phyloP scores from a whole-genome alignment of 2,797 vertebrate genomes.

The Lates japonicus region DNA sequence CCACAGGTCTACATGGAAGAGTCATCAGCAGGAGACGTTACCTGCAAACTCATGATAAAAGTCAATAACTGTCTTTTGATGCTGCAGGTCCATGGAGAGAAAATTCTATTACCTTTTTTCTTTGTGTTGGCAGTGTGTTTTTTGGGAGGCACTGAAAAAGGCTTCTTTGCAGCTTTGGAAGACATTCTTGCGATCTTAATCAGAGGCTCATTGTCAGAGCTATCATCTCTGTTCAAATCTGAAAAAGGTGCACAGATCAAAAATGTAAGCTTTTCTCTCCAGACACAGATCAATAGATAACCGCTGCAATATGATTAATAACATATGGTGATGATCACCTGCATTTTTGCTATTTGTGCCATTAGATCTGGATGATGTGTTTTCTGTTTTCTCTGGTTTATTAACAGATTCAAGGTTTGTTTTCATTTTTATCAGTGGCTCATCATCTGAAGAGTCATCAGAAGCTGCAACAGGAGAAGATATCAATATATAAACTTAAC shows the following conservation, averaged over 20 bases:
- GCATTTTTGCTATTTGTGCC: slow-evolving; percentile 50
- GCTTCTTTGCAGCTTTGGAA: slow-evolving; percentile 50
- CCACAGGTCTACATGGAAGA: too few relatives aligned
- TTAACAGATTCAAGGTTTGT: slow-evolving; percentile 2
- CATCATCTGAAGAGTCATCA: slow-evolving; percentile 61
- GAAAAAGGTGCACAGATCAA: slow-evolving; percentile 2
- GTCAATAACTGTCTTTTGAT: too few relatives aligned
- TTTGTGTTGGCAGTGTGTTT: slow-evolving; percentile 33
- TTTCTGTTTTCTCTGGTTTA: slow-evolving; percentile 50
- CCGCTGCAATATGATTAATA: not conserved
- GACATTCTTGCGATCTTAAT: slow-evolving; percentile 12
- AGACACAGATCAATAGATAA: not conserved
- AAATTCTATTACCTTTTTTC: slow-evolving; percentile 43
- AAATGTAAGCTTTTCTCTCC: not conserved
- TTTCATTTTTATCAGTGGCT: slow-evolving; percentile 61
- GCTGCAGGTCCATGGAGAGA: not conserved
- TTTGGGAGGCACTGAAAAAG: slow-evolving; percentile 19
- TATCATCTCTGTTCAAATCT: slow-evolving; percentile 35
- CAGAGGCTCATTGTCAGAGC: slow-evolving; percentile 54
- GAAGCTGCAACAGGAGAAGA: slow-evolving; percentile 30
- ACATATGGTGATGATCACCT: slow-evolving; percentile 34
- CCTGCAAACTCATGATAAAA: too few relatives aligned
- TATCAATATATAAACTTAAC: accelerated
- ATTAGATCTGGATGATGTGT: slow-evolving; percentile 34
- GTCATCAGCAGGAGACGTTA: too few relatives aligned